phyloP scores from a whole-genome alignment of 2,888 invertebrate genomes.

The Sylvicola fuscatus region DNA sequence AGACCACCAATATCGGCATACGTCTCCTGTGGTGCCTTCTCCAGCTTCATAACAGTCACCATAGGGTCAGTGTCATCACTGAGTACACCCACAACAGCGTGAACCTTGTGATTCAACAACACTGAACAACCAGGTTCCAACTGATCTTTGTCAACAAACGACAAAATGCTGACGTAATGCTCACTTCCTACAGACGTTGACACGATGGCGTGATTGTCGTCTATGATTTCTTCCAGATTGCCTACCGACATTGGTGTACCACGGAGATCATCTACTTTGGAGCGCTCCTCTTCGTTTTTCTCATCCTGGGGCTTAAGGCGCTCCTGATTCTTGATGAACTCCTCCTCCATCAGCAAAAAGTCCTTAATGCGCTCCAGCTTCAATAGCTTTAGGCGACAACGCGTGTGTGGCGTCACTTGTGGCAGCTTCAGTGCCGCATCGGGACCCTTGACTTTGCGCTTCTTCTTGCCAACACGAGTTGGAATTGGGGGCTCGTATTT shows the following conservation, averaged over 20 bases:
- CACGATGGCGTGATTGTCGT: conserved; percentile 99
- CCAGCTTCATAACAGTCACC: conserved; percentile 99
- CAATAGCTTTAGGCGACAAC: conserved; percentile 84
- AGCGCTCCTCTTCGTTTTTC: conserved; percentile 95
- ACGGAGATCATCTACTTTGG: conserved; percentile 93
- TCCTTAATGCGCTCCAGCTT: conserved; percentile 97
- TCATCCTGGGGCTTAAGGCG: conserved; percentile 97
- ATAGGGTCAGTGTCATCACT: conserved; percentile 99
- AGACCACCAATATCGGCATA: conserved; percentile 97
- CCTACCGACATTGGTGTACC: conserved; percentile 99
- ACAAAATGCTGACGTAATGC: conserved; percentile 97
- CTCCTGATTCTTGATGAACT: conserved; percentile 97
- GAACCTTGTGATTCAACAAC: conserved; percentile 94
- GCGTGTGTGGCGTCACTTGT: conserved; percentile 92
- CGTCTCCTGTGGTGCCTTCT: conserved; percentile 98
- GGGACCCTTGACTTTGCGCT: conserved; percentile 88
- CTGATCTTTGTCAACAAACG: conserved; percentile 99
- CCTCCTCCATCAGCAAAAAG: conserved; percentile 97
- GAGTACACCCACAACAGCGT: conserved; percentile 98
- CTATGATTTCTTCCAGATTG: conserved; percentile 97
- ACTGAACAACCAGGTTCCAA: conserved; percentile 98
- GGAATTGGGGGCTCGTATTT: conserved; percentile 99
- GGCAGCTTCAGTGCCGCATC: conserved; percentile 96
- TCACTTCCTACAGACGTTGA: conserved; percentile 98
- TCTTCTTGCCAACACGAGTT: conserved; percentile 96